Base-by-base conservation (phyloP, 2,888 invertebrate genomes). In the Drosophila prolongata region DNA sequence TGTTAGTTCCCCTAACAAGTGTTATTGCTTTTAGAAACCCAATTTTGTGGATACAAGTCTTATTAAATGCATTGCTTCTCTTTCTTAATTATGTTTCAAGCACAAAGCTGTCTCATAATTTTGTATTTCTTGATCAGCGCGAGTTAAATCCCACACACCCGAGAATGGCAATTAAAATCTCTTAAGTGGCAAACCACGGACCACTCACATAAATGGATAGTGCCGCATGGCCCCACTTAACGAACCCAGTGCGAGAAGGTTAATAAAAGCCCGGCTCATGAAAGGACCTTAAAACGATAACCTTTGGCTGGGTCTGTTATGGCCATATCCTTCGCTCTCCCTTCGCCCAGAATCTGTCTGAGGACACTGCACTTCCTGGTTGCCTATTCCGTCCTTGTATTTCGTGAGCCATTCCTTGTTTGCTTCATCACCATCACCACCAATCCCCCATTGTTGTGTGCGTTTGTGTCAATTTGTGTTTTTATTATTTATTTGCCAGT, bases 401-500 rank as follows among this genome's bases (percentile, higher is more conserved):
- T 54, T 8, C 19, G 53, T 27, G 14, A 8, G 11, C 35, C 35
- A 27, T n/a, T 16, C 30, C 60, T 4, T 62, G 46, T 40, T 60
- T 47, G 60, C 60, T 60, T 69, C 74, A 74, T 60, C 67, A 54
- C 57, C 61, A 24, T 60, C 67, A 54, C 57, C 61, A 24, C 24
- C 56, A 67, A 65, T 27, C 19, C 59, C 47, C 52, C 58, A 38
- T 34, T 14, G 11, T 46, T 65, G 61, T 73, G 72, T 73, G 70
- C 79, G 65, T 65, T 65, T 65, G 75, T 79, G 87, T 84, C 82
- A 87, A 89, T 89, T 87, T 87, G 81, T 76, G 81, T 69, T 79
- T 89, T 87, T 83, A 89, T 87, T 89, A 86, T 87, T 86, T 86
- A 84, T 86, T 86, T 87, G 88, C 76, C 75, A 60, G 56, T 81